These are phyloP conservation scores for Sciurus niger DNA, from an alignment of 2,113 vertebrate species.

Conservation along the genomic window DNA sequence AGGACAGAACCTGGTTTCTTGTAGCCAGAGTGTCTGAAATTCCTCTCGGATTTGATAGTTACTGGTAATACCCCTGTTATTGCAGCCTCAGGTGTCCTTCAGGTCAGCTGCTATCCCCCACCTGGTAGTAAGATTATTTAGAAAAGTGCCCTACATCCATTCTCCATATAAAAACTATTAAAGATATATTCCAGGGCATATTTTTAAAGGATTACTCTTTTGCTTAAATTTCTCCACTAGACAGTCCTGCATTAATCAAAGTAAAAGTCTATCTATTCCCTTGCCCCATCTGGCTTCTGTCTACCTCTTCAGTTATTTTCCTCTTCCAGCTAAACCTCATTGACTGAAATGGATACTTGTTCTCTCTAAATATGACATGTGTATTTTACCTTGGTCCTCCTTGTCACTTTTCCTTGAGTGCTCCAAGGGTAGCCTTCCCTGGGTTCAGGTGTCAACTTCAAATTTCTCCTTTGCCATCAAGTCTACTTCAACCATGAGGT, in stretches of 20 bases:
- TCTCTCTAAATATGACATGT: background rate
- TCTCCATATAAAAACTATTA: background rate
- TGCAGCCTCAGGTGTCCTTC: background rate
- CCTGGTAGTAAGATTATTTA: background rate
- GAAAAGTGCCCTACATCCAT: background rate
- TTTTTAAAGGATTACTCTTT: background rate
- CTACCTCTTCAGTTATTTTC: background rate
- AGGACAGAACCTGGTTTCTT: background rate
- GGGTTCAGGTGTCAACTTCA: background rate
- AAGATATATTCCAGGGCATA: background rate
- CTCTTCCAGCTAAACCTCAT: background rate
- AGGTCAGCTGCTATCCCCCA: background rate
- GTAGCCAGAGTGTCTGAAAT: background rate
- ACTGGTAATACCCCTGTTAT: background rate
- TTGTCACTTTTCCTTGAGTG: background rate
- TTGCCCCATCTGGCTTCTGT: background rate
- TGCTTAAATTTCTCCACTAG: background rate
- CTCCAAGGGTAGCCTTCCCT: background rate
- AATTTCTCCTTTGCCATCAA: background rate
- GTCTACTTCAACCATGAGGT: rapidly evolving
- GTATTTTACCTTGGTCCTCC: background rate
- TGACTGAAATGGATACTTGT: background rate
- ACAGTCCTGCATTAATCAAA: background rate
- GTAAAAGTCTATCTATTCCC: background rate
- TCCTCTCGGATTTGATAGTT: background rate